phyloP scores from a whole-genome alignment of 2,113 vertebrate genomes.

The Castor canadensis region DNA sequence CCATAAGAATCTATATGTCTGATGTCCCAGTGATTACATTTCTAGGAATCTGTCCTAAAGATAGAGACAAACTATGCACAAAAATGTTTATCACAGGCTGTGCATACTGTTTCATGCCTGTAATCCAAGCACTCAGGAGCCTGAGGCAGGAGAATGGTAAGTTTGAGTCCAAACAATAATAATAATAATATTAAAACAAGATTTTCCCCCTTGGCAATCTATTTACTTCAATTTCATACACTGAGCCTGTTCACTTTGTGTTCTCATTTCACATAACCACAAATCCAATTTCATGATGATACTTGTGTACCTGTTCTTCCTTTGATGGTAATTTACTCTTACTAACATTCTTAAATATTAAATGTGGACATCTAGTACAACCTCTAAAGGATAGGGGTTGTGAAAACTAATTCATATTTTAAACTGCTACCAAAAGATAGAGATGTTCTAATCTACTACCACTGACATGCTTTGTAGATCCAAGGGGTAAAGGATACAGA shows the following conservation, averaged over 20 bases:
- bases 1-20: background rate
- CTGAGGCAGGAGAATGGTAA: background rate
- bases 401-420: background rate
- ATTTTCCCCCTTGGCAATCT: background rate
- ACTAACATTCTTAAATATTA: conserved; percentile 23
- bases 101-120: background rate
- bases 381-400: background rate
- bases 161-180: background rate
- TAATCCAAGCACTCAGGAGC: background rate
- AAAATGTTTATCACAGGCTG: background rate
- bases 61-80: background rate
- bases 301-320: background rate
- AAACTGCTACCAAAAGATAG: background rate
- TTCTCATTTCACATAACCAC: background rate
- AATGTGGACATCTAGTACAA: background rate
- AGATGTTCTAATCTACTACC: background rate
- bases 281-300: conserved; percentile 14
- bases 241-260: background rate
- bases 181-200: background rate
- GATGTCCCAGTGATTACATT: background rate
- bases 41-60: background rate
- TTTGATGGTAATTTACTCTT: conserved; percentile 29
- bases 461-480: background rate
- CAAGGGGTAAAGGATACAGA: background rate
- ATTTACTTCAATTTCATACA: background rate